Base-by-base conservation (phyloP, 2,113 vertebrate species). In the Tychaedon coryphoeus region DNA sequence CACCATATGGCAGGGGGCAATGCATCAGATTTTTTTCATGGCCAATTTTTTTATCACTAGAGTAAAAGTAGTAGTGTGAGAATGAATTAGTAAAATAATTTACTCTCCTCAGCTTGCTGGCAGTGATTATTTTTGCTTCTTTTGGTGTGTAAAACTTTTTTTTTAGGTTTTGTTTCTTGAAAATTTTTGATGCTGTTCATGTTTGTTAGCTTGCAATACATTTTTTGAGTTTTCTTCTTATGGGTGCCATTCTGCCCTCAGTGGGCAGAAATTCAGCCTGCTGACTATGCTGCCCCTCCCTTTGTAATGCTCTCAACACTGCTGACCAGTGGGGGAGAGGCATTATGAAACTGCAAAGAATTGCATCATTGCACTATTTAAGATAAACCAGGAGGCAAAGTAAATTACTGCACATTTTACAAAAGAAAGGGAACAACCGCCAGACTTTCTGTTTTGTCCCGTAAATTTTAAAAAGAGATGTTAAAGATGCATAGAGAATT, bases 61-160 rank as follows among this genome's bases (percentile, higher is more conserved):
- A 95, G 53, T 85, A 92, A 82, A 95, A 95, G 38, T 65, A 87
- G 26, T 84, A 75, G 81, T 75, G 75, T 56, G 82, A 50, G 91
- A 93, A 93, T 75, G 38, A 90, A 83, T 45, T 66, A 42, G 31
- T 79, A 73, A 94, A 96, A 86, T 95, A 31, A 79, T 92, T 95
- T 97, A 19, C 25, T 88, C 48, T 91, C 47, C 48, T 78, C 78
- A 87, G 60, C 72, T 91, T 86, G 20, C 43, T 95, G 51, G 10
- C 73, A 81, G 71, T 83, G 42, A 86, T 57, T 80, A 86, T 80
- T 93, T 65, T 90, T 95, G 67, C 34, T 79, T 95, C 29, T 64
- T 93, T 53, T 92, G 25, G 5, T 66, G 14, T 38, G 29, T 82
- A 17, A 88, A 53, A 3, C 47, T 72, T 90, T 85, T 26, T 47